A percentile compares a stretch with the other conserved stretches of the same genome.
These are phyloP conservation scores for Lycaon pictus DNA, from an alignment of 2,113 vertebrate species.

Conservation along the genomic window DNA sequence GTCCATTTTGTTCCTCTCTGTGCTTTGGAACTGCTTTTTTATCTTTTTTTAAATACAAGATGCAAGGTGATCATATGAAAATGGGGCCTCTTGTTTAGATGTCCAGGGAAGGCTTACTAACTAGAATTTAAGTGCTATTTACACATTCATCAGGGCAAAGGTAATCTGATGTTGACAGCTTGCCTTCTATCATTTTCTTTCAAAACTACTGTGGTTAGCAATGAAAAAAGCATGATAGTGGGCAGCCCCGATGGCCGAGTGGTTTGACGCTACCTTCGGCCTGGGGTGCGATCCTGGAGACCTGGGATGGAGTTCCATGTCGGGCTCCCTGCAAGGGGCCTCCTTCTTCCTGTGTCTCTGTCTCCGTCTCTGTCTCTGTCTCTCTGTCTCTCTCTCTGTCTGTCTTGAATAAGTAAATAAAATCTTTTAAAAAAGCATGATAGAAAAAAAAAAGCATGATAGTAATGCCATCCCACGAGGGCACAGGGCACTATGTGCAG, in stretches of 20 bases:
- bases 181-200: neutral
- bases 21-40: neutral
- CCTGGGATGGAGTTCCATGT: neutral
- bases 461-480: neutral
- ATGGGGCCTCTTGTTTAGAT: neutral
- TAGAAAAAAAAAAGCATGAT: neutral
- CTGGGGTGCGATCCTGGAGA: neutral
- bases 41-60: neutral
- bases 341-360: neutral
- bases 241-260: no score
- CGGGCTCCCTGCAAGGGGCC: neutral
- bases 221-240: no score
- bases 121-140: neutral
- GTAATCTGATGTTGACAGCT: neutral
- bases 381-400: no score
- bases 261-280: neutral
- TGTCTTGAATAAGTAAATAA: neutral
- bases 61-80: neutral
- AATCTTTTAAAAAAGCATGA: neutral
- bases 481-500: no score
- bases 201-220: no score
- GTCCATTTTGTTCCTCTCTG: neutral
- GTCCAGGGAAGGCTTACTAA: neutral
- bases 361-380: neutral
- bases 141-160: neutral